phyloP scores from a whole-genome alignment of 2,113 vertebrate genomes.

The Gorsachius goisagi region DNA sequence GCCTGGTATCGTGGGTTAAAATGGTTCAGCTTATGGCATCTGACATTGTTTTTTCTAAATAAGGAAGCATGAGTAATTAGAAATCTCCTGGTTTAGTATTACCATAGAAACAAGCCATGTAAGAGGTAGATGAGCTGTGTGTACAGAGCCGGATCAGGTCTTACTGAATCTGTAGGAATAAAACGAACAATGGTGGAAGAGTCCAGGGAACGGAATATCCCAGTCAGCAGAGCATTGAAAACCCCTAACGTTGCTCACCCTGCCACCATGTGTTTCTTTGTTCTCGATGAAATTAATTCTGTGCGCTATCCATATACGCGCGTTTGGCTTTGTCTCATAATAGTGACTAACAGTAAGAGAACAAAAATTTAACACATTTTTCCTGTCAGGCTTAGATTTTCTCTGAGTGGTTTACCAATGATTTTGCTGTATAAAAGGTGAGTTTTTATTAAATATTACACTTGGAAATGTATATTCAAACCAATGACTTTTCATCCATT shows the following conservation, averaged over 20 bases:
- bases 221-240: background rate
- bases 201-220: background rate
- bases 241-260: background rate
- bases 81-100: conserved; percentile 48
- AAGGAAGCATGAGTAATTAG: conserved; percentile 40
- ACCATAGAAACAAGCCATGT: conserved; percentile 51
- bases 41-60: conserved; percentile 9
- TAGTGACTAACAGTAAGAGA: conserved; percentile 8
- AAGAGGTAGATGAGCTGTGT: background rate
- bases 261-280: conserved; percentile 61
- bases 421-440: background rate
- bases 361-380: background rate
- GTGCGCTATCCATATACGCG: background rate
- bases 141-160: background rate
- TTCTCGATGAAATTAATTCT: conserved; percentile 46
- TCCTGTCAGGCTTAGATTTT: background rate
- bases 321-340: conserved; percentile 4
- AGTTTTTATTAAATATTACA: background rate
- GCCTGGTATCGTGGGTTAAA: background rate
- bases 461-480: background rate
- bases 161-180: background rate
- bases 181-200: background rate
- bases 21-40: background rate
- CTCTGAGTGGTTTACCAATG: background rate
- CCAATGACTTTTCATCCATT: background rate